Percentiles rank a stretch among this genome's conserved stretches.
Conservation (phyloP, 2,113 vertebrate species). For the Halichoeres trimaculatus region DNA sequence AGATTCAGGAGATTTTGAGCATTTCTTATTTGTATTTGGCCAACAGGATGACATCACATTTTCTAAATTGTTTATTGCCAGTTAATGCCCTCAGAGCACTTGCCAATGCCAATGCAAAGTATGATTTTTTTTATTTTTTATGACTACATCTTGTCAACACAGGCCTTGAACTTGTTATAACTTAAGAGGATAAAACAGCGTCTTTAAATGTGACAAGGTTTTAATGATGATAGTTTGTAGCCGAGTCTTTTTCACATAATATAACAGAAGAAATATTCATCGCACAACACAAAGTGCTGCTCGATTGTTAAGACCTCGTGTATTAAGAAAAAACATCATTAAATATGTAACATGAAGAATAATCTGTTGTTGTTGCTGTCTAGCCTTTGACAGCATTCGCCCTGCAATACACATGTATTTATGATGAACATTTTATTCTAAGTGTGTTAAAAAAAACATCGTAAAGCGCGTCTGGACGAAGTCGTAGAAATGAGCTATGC, state of each 20-base stretch:
- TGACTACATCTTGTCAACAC: background rate
- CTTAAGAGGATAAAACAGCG: background rate
- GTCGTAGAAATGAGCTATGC: slow-evolving; percentile 62
- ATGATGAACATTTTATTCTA: slow-evolving; percentile 51
- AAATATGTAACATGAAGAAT: slow-evolving; percentile 5
- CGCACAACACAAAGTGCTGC: background rate
- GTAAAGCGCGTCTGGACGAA: slow-evolving; percentile 29
- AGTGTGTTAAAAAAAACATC: slow-evolving; percentile 30
- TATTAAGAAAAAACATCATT: slow-evolving; percentile 23
- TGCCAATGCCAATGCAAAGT: background rate
- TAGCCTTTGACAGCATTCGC: slow-evolving; percentile 16
- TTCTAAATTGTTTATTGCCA: no score
- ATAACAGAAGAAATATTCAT: background rate
- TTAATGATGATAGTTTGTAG: background rate
- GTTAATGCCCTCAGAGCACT: background rate
- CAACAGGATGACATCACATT: background rate
- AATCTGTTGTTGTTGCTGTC: background rate
- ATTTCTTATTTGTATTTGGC: background rate
- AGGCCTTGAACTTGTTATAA: background rate
- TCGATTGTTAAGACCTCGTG: background rate
- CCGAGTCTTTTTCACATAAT: background rate
- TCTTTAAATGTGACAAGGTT: background rate
- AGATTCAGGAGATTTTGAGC: no score
- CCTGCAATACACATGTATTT: slow-evolving; percentile 40
- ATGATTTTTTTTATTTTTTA: slow-evolving; percentile 1